Base-by-base conservation (phyloP, 2,888 invertebrate genomes). In the Amblyjoppa proteus region DNA sequence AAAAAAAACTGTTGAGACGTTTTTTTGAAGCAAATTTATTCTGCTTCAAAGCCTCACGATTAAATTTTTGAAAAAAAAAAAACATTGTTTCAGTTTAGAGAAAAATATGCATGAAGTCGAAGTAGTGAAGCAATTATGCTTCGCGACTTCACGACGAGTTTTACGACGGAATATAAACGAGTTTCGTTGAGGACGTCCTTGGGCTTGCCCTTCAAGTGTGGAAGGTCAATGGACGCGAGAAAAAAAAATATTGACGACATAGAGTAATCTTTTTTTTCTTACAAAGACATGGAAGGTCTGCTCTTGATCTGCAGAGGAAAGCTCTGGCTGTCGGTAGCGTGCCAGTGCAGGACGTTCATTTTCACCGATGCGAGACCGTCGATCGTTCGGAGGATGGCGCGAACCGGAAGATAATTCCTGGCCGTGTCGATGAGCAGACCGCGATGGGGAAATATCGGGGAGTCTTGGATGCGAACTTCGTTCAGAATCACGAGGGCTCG, bases 261-360 rank as follows among this genome's bases (percentile, higher is more conserved):
- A 28, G 25, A 64, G 56, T 41, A 58, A 9, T 9, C 9, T 41
- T 16, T 41, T 6, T 25, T 49, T 28, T 73, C 90, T 91, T 81
- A 92, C 92, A 81, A 34, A n/a, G 91, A 41, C 94, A 98, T 95
- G 90, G 97, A 96, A 0, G 97, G 97, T 28, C 97, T 96, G 58
- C 96, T 95, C n/a, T 95, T 95, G 0, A 97, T 96, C 91, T 97
- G 97, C 91, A 98, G 95, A 0, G 99, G 99, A 94, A 99, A 99
- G 90, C 98, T 98, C 89, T 99, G 98, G 0, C 98, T 96, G 94
- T 99, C 99, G 0, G 97, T 97, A 0, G 96, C 96, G 92, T 98
- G 98, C 98, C 99, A 99, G 92, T 99, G 99, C 66, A 99, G 96
- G 0, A 98, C 97, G 92, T 99, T 99, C 95, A 99, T 94, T 94